These are phyloP conservation scores for Congeria kusceri DNA, from an alignment of 2,888 invertebrate genomes.

Conservation along the genomic window DNA sequence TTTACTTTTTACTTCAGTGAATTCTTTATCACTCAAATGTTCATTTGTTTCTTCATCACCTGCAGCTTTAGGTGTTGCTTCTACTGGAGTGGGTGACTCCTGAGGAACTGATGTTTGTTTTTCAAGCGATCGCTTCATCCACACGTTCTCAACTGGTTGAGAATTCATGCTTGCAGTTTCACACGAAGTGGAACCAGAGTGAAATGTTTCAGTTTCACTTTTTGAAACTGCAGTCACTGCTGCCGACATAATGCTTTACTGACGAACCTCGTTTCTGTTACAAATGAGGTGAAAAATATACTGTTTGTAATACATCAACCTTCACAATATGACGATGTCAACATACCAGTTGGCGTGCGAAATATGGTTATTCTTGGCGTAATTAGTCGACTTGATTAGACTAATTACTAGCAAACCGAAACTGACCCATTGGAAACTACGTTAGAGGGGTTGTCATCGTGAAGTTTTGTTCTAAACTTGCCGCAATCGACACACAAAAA, in stretches of 20 bases:
- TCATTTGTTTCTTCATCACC: constrained; percentile 22
- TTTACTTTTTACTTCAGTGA: constrained; percentile 46
- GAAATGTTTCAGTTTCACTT: constrained; percentile 64
- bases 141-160: constrained; percentile 48
- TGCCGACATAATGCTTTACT: constrained; percentile 57
- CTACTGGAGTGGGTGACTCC: constrained; percentile 7
- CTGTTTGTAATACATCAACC: too few relatives aligned
- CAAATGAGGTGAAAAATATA: too few relatives aligned
- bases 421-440: too few relatives aligned
- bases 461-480: constrained; percentile 3
- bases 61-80: constrained; percentile 22
- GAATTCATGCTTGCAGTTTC: constrained; percentile 14
- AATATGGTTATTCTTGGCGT: too few relatives aligned
- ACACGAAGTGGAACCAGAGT: constrained; percentile 43
- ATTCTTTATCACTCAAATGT: constrained; percentile 21
- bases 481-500: constrained; percentile 1
- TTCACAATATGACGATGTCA: too few relatives aligned
- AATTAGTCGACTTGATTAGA: too few relatives aligned
- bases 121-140: constrained; percentile 50
- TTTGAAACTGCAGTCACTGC: constrained; percentile 57
- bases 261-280: not conserved
- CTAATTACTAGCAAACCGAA: too few relatives aligned
- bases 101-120: constrained; percentile 43
- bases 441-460: not conserved
- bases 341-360: too few relatives aligned